Percentiles rank a stretch among this genome's conserved stretches.
Conservation (phyloP, 2,888 invertebrate species). For the Metopia argyrocephala region DNA sequence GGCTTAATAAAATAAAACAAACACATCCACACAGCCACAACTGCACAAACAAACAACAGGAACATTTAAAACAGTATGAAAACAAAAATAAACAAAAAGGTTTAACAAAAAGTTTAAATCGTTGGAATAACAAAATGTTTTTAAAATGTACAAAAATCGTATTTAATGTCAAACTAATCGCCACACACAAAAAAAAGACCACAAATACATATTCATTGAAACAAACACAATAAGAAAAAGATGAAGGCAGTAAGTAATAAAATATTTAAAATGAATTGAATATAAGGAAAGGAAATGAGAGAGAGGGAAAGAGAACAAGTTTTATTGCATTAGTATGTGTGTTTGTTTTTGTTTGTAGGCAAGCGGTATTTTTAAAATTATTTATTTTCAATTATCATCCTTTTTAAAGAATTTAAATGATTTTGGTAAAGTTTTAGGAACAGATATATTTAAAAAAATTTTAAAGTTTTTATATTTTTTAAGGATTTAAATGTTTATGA, state of each 20-base stretch:
- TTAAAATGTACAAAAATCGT: conserved; percentile 65
- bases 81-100: neutral
- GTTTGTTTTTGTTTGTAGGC: conserved; percentile 8
- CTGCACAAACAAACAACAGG: conserved; percentile 29
- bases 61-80: conserved; percentile 37
- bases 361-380: conserved; percentile 42
- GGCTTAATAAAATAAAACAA: conserved; percentile 11
- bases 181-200: conserved; percentile 13
- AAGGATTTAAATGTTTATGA: conserved; percentile 25
- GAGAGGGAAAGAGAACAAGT: conserved; percentile 24
- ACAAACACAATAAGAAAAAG: conserved; percentile 3
- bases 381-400: conserved; percentile 51
- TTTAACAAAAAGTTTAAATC: conserved; percentile 11
- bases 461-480: conserved; percentile 17
- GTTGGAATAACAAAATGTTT: conserved; percentile 61
- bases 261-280: neutral
- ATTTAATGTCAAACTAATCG: conserved; percentile 62
- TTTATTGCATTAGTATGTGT: neutral
- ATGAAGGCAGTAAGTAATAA: neutral
- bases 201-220: conserved; percentile 13
- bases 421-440: too few species aligned
- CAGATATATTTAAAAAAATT: neutral
- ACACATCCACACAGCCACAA: conserved; percentile 11
- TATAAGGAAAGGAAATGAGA: neutral
- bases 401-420: conserved; percentile 52